Conservation (phyloP, 2,113 vertebrate genomes). For the Peromyscus maniculatus region DNA sequence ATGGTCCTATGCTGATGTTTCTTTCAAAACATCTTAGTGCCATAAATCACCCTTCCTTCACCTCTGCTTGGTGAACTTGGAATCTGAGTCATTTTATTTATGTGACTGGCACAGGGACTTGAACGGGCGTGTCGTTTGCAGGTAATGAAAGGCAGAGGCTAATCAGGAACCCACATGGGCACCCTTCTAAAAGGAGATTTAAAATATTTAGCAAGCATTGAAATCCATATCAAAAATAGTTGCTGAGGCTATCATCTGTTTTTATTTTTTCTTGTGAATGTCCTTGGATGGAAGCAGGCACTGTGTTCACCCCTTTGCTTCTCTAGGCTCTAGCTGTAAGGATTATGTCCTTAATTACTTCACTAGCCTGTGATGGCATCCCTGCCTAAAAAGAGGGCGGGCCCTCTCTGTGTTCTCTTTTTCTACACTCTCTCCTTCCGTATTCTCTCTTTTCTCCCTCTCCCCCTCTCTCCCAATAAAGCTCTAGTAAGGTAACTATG, state of each 20-base stretch:
- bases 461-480: no score
- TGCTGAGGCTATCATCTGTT: not conserved
- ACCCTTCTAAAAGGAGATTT: not conserved
- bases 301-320: not conserved
- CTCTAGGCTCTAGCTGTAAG: not conserved
- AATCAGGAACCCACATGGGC: not conserved
- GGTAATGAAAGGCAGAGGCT: not conserved
- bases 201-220: not conserved
- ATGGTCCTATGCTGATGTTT: not conserved
- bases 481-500: no score
- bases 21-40: not conserved
- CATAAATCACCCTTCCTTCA: not conserved
- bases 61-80: slow-evolving; percentile 5
- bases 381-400: no score
- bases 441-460: no score
- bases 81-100: slow-evolving; percentile 52
- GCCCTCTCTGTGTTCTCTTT: no score
- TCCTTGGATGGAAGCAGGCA: not conserved
- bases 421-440: no score
- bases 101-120: not conserved
- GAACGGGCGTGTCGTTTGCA: not conserved
- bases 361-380: no score
- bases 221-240: slow-evolving; percentile 31
- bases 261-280: not conserved
- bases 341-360: no score